These are phyloP conservation scores for Hipparchia semele DNA, from an alignment of 2,888 invertebrate genomes.

Conservation along the genomic window DNA sequence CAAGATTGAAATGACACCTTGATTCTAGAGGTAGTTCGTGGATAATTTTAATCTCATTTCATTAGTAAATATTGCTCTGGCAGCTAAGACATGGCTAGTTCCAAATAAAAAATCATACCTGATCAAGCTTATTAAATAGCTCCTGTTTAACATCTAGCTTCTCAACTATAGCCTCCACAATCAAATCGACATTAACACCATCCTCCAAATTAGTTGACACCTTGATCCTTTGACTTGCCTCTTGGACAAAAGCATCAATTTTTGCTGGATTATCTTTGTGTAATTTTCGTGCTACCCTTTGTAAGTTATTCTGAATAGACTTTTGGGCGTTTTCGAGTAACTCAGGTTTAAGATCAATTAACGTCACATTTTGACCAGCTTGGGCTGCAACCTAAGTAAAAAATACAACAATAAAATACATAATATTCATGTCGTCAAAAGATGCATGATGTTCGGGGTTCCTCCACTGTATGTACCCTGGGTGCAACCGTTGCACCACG, in stretches of 20 bases:
- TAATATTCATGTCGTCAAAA: no score
- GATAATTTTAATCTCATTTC: no score
- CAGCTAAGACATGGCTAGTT: no score
- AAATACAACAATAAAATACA: background rate
- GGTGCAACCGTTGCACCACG: no score
- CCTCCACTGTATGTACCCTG: no score
- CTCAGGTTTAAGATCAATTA: slow-evolving; percentile 90
- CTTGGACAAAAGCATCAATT: slow-evolving; percentile 85
- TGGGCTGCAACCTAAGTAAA: slow-evolving; percentile 89
- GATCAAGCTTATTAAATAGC: slow-evolving; percentile 89
- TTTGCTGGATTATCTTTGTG: slow-evolving; percentile 86
- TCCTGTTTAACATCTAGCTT: slow-evolving; percentile 90
- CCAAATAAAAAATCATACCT: slow-evolving; percentile 59
- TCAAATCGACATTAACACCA: slow-evolving; percentile 88
- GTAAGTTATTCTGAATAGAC: slow-evolving; percentile 87
- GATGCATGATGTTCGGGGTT: no score
- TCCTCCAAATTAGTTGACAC: slow-evolving; percentile 84
- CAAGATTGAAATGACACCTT: no score
- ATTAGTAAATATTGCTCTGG: no score
- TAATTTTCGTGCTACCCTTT: slow-evolving; percentile 91
- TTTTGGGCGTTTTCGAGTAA: slow-evolving; percentile 88
- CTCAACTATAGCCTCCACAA: slow-evolving; percentile 95
- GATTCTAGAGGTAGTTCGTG: no score
- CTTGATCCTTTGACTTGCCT: slow-evolving; percentile 81
- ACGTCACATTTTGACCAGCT: slow-evolving; percentile 90